Base-by-base conservation (phyloP, 2,113 vertebrate species). In the Halcyon senegalensis region DNA sequence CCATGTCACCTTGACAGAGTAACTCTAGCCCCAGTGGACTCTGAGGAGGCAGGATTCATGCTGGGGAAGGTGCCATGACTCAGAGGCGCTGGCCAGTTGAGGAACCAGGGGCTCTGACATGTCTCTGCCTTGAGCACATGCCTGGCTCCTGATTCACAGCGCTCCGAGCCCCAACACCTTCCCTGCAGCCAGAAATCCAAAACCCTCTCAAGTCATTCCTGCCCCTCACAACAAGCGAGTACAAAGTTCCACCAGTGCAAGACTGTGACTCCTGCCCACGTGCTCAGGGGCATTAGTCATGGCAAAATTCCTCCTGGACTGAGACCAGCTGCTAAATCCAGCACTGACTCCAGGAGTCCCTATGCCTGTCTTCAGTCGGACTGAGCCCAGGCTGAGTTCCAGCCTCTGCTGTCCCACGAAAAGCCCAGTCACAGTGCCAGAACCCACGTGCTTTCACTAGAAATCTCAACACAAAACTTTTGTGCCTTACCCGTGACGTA, bases 401-500 rank as follows among this genome's bases (percentile, higher is more conserved):
- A 60, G 25, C 41, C 17, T 7, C n/a, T 4, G 13, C 64, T 23
- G 8, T 43, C 23, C 64, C 1, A 3, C 16, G 51, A 59, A 66
- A 81, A 74, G 10, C 51, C 55, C 30, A 50, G 16, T 8, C 33
- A 28, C 1, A 0, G 20, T 2, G 24, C 48, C 6, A 33, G 17
- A 67, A 7, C 10, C 25, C 11, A 3, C 1, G 0, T 0, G 1
- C 13, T 55, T 50, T 17, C 51, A 37, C 30, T 0, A n/a, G 58
- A 53, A 56, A 43, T 3, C 63, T 13, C 66, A 56, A 16, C 33
- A 6, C 18, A 2, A 17, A 1, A 12, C 28, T 28, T 14, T 7
- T 1, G 24, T 5, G 23, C 93, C 98, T 98, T 97, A 99, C 99
- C 99, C 1, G 99, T 99, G 91, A 99, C 99, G 3, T 99, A 99